Conservation (phyloP, 2,888 invertebrate genomes). For the Drosophila engyochracea region DNA sequence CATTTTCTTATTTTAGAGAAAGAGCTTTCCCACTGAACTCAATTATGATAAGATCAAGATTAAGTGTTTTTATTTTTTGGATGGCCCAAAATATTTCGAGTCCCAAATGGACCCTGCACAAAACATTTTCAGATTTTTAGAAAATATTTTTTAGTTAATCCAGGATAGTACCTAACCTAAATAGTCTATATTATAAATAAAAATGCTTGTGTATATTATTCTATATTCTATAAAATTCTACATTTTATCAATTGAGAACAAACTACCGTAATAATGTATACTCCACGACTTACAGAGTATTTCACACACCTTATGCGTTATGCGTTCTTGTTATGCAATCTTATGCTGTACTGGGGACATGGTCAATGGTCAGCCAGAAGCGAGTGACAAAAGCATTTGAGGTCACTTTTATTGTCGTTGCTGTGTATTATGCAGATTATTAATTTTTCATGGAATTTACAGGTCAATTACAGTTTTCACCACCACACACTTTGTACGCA, state of each 20-base stretch:
- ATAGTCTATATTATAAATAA: not conserved
- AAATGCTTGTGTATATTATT: not conserved
- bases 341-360: conserved; percentile 7
- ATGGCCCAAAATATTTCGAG: not conserved
- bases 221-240: not conserved
- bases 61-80: not conserved
- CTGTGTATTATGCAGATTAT: conserved; percentile 78
- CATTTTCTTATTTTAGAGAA: not conserved
- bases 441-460: conserved; percentile 82
- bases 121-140: not conserved
- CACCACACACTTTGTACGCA: conserved; percentile 31
- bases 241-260: not conserved
- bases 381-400: conserved; percentile 28
- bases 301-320: not conserved
- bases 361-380: conserved; percentile 16
- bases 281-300: not conserved
- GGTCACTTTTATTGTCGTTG: conserved; percentile 18
- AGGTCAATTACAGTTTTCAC: conserved; percentile 74
- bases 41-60: not conserved
- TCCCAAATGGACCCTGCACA: not conserved
- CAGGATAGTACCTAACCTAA: not conserved
- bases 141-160: not conserved
- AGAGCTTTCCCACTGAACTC: not conserved
- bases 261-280: not conserved
- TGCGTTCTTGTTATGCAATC: conserved; percentile 5